A percentile compares a stretch with the other conserved stretches of the same genome.
These are phyloP conservation scores for Alligator sinensis DNA, from an alignment of 2,113 vertebrate genomes.

Conservation along the genomic window DNA sequence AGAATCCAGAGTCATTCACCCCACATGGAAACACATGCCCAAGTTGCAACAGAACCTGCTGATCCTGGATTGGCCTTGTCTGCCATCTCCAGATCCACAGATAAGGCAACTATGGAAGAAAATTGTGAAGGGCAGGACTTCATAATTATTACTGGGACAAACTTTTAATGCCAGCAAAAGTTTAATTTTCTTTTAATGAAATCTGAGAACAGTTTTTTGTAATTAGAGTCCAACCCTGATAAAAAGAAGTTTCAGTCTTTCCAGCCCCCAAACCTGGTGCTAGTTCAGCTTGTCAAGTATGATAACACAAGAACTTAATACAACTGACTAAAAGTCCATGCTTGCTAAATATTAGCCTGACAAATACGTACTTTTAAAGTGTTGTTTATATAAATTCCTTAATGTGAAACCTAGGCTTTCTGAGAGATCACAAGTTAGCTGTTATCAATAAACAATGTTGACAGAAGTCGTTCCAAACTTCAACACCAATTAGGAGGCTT, in stretches of 20 bases:
- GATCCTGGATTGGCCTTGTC: too few relatives aligned
- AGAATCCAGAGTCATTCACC: too few relatives aligned
- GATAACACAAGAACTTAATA: slow-evolving; percentile 64
- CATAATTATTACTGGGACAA: neutral
- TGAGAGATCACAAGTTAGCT: slow-evolving; percentile 3
- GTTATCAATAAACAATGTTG: neutral
- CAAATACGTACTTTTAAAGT: slow-evolving; percentile 45
- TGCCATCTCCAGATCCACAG: too few relatives aligned
- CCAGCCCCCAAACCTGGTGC: slow-evolving; percentile 15
- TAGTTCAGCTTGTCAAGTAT: slow-evolving; percentile 61
- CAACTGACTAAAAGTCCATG: slow-evolving; percentile 41
- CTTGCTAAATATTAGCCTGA: slow-evolving; percentile 59
- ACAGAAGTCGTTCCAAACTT: neutral
- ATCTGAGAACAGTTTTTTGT: slow-evolving; percentile 66
- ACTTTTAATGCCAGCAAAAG: slow-evolving; percentile 63
- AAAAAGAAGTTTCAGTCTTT: slow-evolving; percentile 65
- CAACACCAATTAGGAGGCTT: fast-evolving
- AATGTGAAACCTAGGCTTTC: neutral
- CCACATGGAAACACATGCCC: too few relatives aligned
- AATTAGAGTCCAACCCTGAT: slow-evolving; percentile 51
- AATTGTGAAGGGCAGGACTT: neutral
- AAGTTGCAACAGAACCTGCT: too few relatives aligned
- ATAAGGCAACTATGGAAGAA: too few relatives aligned
- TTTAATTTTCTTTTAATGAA: slow-evolving; percentile 40
- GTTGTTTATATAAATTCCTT: slow-evolving; percentile 53